Evolutionary conservation across 2,113 vertebrate species (phyloP), one percentile per base, ranked within the genome.

Genomic region (Spea bombifrons): DNA sequence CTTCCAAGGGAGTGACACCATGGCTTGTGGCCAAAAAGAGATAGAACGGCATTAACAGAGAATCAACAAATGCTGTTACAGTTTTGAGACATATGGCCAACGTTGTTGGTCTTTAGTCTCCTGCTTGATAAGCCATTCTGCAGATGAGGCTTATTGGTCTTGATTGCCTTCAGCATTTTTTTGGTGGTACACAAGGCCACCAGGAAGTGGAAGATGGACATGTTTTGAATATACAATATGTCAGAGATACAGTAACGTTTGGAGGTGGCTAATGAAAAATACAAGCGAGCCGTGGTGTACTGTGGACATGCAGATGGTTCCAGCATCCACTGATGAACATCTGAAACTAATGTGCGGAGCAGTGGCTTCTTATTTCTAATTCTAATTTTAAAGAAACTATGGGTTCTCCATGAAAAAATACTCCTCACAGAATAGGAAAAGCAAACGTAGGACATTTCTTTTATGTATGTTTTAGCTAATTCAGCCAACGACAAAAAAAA

Each of bases 11-110:
- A 91, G 95, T 98, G 87, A 99, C 96, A 57, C 97, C 97, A 17
- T 99, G 97, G 97, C 94, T 99, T 89, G 96, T 99, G 89, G 97
- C 96, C 92, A 95, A 95, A 92, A 93, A 90, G 89, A 92, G 87
- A 92, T 92, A 86, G 91, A 78, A 81, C 84, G 84, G 82, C 89
- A 82, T 83, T 78, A 83, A 66, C 82, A 84, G 43, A 59, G 71
- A 52, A 53, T 17, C 48, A 71, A 43, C 48, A 12, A 68, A 43
- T 64, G 86, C 83, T 91, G 87, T 94, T 93, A 90, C 89, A 92
- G 94, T 93, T 93, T 91, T 89, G 88, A 92, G 84, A 86, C 86
- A 83, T 88, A 88, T 88, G 73, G 86, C 88, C 81, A 84, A 78
- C 81, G 81, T 88, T 88, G 85, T 89, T 86, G 88, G 84, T 85